Base-by-base conservation (phyloP, 2,113 vertebrate genomes). In the Phycodurus eques region DNA sequence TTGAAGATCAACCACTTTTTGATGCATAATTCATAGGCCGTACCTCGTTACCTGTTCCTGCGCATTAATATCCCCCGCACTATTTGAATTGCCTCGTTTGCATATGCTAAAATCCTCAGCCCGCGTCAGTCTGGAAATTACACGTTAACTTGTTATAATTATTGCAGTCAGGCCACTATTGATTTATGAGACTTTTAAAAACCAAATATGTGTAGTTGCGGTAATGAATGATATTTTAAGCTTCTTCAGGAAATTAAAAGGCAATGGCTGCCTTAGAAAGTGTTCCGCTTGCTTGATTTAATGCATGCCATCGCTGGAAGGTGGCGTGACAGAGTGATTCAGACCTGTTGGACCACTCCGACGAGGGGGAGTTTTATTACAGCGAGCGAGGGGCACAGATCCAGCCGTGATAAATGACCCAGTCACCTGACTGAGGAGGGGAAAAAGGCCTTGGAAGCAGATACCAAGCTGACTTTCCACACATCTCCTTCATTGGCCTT, bases 61-160 rank as follows among this genome's bases (percentile, higher is more conserved):
- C 91, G 95, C 95, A 98, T 99, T 98, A 98, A 98, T 98, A 98
- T 98, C 97, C 96, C 22, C 95, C 95, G 94, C 97, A 97, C 96
- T 97, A 94, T 98, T 99, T 97, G 96, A 99, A 99, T 98, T 98
- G 95, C 98, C 96, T 98, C 96, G 94, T 98, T 98, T 99, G 98
- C 97, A 99, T 99, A 99, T 99, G 96, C 96, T 98, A 96, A 98
- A 98, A 95, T 95, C 95, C 93, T 94, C 94, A 57, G 79, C 94
- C 94, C 95, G 96, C 95, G 96, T 98, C 96, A 94, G 96, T 95
- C 94, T 92, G 94, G 96, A 56, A 98, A 99, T 98, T 96, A 98
- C 96, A 96, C 95, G 96, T 97, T 98, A 98, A 99, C 98, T 98
- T 98, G 96, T 97, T 98, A 97, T 98, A 99, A 99, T 99, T 99